phyloP scores from a whole-genome alignment of 2,888 invertebrate species.

The Eucera pruinosa region DNA sequence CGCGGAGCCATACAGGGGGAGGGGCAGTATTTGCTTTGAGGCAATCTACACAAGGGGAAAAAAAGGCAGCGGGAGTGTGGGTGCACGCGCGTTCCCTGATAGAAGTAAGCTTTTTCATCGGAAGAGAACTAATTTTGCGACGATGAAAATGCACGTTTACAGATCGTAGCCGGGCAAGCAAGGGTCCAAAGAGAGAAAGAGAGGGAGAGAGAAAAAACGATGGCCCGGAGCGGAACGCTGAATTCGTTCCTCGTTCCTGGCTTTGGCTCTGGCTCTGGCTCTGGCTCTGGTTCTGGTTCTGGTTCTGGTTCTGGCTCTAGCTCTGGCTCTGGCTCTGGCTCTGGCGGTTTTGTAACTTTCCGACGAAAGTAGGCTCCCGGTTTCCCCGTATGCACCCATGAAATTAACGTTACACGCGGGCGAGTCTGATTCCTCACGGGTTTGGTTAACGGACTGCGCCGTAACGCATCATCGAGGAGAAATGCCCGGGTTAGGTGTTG shows the following conservation, averaged over 20 bases:
- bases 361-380: slow-evolving; percentile 64
- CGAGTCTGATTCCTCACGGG: slow-evolving; percentile 41
- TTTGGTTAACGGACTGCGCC: slow-evolving; percentile 61
- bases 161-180: slow-evolving; percentile 52
- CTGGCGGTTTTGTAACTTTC: slow-evolving; percentile 69
- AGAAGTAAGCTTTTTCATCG: slow-evolving; percentile 71
- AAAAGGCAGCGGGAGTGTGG: slow-evolving; percentile 7
- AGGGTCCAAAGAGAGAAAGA: not conserved
- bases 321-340: slow-evolving; percentile 60
- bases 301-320: too few species aligned
- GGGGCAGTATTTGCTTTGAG: slow-evolving; percentile 62
- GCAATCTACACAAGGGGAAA: slow-evolving; percentile 56
- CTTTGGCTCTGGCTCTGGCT: slow-evolving; percentile 59
- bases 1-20: slow-evolving; percentile 19
- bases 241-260: slow-evolving; percentile 68
- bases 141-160: slow-evolving; percentile 73
- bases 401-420: slow-evolving; percentile 61
- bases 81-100: slow-evolving; percentile 51
- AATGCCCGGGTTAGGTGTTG: not conserved
- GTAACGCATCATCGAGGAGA: slow-evolving; percentile 41
- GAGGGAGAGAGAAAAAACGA: slow-evolving; percentile 38
- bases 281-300: too few species aligned
- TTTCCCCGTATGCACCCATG: slow-evolving; percentile 38
- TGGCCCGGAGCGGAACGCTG: slow-evolving; percentile 62
- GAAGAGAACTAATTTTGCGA: slow-evolving; percentile 69